These are phyloP conservation scores for Julus scanicus DNA, from an alignment of 2,888 invertebrate genomes.

Conservation along the genomic window DNA sequence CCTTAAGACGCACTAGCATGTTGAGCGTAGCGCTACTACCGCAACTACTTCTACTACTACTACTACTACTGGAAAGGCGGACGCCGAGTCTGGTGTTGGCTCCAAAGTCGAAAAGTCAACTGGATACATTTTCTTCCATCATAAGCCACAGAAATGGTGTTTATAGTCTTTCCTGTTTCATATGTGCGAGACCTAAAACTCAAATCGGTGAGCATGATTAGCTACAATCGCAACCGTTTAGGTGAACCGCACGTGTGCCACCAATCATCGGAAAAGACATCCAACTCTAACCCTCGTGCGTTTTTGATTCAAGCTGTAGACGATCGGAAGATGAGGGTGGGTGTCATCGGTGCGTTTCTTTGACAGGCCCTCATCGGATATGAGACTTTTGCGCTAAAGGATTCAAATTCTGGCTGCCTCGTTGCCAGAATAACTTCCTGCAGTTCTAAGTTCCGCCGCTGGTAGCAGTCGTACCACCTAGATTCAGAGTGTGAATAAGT, in stretches of 20 bases:
- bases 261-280: neutral
- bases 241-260: neutral
- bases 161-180: conserved; percentile 34
- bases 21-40: conserved; percentile 45
- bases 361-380: neutral
- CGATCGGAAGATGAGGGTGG: neutral
- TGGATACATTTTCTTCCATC: conserved; percentile 45
- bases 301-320: neutral
- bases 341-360: neutral
- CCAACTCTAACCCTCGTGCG: neutral
- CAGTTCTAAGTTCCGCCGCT: neutral
- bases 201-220: neutral
- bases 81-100: neutral
- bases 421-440: neutral
- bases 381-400: neutral
- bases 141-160: conserved; percentile 1
- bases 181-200: neutral
- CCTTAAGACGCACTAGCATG: conserved; percentile 31
- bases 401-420: conserved; percentile 20
- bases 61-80: neutral
- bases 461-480: neutral
- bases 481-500: neutral
- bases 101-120: neutral
- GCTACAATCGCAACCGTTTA: neutral
- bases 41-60: conserved; percentile 14